phyloP scores from a whole-genome alignment of 1,140 invertebrate species.

The Pseudobourletiella spinata region DNA sequence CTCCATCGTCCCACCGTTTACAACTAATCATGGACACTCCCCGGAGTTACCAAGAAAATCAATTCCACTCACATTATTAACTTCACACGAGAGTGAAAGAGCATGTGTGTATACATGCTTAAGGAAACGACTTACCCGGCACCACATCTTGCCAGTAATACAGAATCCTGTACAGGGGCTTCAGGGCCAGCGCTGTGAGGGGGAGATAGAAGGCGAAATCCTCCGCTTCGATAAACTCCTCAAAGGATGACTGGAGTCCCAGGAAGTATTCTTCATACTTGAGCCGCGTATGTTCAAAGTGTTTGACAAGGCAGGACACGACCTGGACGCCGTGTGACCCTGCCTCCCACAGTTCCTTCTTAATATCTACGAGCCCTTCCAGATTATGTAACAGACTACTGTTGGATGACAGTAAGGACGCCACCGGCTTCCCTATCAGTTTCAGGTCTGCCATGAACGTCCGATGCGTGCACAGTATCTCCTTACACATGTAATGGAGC shows the following conservation, averaged over 20 bases:
- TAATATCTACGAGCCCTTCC: conserved; percentile 6
- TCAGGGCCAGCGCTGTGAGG: not conserved
- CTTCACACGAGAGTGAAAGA: too few relatives aligned
- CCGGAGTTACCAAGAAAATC: too few relatives aligned
- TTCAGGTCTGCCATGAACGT: conserved; percentile 21
- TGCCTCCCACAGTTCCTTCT: conserved; percentile 22
- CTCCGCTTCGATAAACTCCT: conserved; percentile 5
- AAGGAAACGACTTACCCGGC: not conserved
- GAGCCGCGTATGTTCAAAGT: not conserved
- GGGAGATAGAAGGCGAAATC: conserved; percentile 5
- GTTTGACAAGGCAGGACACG: not conserved
- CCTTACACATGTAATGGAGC: conserved; percentile 30
- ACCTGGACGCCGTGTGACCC: conserved; percentile 5
- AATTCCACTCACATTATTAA: too few relatives aligned
- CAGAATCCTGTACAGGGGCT: conserved; percentile 13
- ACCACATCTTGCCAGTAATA: conserved; percentile 8
- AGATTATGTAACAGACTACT: not conserved
- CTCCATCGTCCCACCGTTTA: too few relatives aligned
- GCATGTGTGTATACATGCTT: too few relatives aligned
- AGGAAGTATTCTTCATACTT: conserved; percentile 6
- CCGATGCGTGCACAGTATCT: conserved; percentile 23
- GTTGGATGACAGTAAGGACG: not conserved
- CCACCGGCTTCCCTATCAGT: not conserved
- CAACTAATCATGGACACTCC: too few relatives aligned
- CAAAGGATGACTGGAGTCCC: not conserved